Evolutionary conservation across 2,113 vertebrate genomes (phyloP).

Genomic region (Rattus rattus): DNA sequence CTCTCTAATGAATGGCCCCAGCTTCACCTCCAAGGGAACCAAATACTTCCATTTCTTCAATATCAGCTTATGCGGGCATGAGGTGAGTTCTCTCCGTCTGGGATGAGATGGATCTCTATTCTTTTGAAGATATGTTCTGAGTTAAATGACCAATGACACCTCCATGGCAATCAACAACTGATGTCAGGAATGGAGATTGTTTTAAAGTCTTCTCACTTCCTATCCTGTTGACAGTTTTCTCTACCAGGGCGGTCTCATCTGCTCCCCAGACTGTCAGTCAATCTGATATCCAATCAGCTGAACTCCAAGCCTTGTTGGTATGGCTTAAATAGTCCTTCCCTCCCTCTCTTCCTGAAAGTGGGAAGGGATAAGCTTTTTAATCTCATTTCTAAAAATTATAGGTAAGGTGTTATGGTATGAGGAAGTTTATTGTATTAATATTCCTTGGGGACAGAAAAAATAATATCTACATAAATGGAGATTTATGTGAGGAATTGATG

Average conservation of each 20-base stretch:
- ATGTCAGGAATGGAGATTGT: neutral
- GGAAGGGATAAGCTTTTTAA: neutral
- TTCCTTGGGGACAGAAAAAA: neutral
- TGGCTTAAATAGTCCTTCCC: neutral
- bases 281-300: neutral
- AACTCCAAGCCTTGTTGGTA: neutral
- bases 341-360: neutral
- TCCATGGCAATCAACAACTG: neutral
- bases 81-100: conserved; percentile 86
- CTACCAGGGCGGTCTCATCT: neutral
- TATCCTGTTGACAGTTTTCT: neutral
- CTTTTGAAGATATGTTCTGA: conserved; percentile 13
- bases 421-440: conserved; percentile 14
- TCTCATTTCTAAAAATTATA: neutral
- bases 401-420: neutral
- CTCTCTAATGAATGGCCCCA: conserved; percentile 94
- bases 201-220: neutral
- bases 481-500: neutral
- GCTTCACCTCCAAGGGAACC: conserved; percentile 97
- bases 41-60: conserved; percentile 98
- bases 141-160: neutral
- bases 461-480: neutral
- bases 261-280: neutral
- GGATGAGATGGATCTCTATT: neutral
- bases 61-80: conserved; percentile 95